Evolutionary conservation across 2,888 invertebrate species (phyloP).

Genomic region (Cryptophagus acutangulus): DNA sequence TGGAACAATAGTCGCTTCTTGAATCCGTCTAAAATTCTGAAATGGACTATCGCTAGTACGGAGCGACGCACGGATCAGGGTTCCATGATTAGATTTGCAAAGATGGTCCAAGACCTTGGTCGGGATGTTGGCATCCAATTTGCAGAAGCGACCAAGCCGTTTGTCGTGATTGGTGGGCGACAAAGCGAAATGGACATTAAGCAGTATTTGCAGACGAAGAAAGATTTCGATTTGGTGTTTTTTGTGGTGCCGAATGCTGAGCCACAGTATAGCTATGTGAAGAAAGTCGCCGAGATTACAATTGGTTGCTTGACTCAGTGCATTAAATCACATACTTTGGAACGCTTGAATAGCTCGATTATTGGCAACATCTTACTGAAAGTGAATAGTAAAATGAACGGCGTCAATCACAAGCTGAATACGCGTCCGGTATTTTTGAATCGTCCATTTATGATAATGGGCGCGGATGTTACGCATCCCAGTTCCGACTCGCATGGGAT

Average conservation of each 20-base stretch:
- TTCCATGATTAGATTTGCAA: conserved; percentile 34
- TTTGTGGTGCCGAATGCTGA: conserved; percentile 56
- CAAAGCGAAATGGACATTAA: conserved; percentile 16
- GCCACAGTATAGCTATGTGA: conserved; percentile 49
- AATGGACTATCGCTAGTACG: conserved; percentile 52
- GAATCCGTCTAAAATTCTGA: conserved; percentile 35
- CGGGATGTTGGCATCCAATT: conserved; percentile 21
- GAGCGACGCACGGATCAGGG: conserved; percentile 29
- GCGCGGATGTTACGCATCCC: conserved; percentile 92
- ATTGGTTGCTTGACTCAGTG: conserved; percentile 73
- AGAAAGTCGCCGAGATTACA: conserved; percentile 63
- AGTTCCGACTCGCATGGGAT: conserved; percentile 65
- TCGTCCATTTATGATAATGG: conserved; percentile 57
- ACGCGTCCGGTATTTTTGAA: conserved; percentile 27
- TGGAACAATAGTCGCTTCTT: conserved; percentile 48
- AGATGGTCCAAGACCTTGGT: too few relatives aligned
- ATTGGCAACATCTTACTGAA: conserved; percentile 65
- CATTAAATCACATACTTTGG: conserved; percentile 54
- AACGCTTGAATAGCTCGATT: conserved; percentile 56
- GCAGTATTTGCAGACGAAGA: conserved; percentile 19
- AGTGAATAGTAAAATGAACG: conserved; percentile 79
- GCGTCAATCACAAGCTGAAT: conserved; percentile 61
- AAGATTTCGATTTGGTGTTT: conserved; percentile 53
- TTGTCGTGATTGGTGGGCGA: conserved; percentile 13
- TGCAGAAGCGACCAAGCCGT: conserved; percentile 10